These are phyloP conservation scores for Myiotriccus ornatus DNA, from an alignment of 2,797 vertebrate genomes.

Conservation along the genomic window DNA sequence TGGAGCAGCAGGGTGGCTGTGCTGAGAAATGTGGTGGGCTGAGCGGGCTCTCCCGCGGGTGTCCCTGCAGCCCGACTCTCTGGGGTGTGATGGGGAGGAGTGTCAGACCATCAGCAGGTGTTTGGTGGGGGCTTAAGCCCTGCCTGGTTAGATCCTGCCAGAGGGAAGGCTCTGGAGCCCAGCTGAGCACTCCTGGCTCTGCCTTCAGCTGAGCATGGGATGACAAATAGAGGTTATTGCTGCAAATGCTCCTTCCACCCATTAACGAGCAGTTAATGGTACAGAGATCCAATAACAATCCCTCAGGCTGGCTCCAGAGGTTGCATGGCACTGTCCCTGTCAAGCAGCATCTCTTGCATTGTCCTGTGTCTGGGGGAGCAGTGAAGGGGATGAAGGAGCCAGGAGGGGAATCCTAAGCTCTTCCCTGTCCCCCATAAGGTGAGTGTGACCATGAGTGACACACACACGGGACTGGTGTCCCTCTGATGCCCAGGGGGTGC, in stretches of 20 bases:
- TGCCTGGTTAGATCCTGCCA: neutral
- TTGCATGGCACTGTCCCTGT: neutral
- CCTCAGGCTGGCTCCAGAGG: neutral
- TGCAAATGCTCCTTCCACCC: neutral
- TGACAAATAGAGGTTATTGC: constrained; percentile 32
- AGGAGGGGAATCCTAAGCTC: neutral
- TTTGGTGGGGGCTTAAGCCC: neutral
- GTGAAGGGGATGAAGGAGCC: neutral
- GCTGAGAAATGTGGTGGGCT: fast-evolving
- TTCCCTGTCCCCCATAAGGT: neutral
- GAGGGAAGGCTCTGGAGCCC: neutral
- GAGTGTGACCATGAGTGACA: neutral
- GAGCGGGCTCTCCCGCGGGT: neutral
- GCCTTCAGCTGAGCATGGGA: neutral
- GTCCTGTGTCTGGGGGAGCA: neutral
- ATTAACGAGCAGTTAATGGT: constrained; percentile 32
- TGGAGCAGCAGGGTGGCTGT: neutral
- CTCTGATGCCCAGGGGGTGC: neutral
- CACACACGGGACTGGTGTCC: neutral
- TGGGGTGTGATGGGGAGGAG: neutral
- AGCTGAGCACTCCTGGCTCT: neutral
- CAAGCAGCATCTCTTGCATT: neutral
- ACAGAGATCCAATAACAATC: constrained; percentile 1
- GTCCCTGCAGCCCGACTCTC: neutral
- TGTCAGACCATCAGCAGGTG: neutral